Evolutionary conservation across 2,113 vertebrate species (phyloP).

Genomic region (Chiloscyllium plagiosum): DNA sequence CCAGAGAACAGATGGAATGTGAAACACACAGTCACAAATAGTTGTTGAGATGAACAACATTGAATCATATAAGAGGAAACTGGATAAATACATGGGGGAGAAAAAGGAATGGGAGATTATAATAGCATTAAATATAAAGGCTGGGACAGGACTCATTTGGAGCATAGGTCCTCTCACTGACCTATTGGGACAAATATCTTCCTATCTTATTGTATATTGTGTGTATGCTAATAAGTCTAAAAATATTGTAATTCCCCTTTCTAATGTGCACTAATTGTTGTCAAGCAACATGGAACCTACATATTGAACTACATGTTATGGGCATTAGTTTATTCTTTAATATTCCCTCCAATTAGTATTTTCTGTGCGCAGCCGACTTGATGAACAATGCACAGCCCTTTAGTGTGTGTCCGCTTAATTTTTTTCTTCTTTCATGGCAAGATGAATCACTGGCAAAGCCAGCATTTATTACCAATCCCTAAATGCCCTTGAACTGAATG

Average conservation of each 20-base stretch:
- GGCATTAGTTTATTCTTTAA: neutral
- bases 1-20: neutral
- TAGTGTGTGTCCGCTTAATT: too few species aligned
- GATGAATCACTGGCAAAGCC: too few species aligned
- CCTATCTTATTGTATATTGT: neutral
- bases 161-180: neutral
- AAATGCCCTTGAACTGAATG: too few species aligned
- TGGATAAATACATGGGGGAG: neutral
- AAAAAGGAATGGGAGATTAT: neutral
- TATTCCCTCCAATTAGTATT: neutral
- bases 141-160: neutral
- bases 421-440: too few species aligned
- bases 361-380: neutral
- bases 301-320: neutral
- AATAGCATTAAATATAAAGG: neutral
- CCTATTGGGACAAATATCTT: neutral
- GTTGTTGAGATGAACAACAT: neutral
- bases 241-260: neutral
- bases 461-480: too few species aligned
- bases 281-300: neutral
- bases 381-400: neutral
- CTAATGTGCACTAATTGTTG: neutral
- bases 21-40: neutral
- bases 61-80: neutral
- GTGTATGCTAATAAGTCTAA: neutral